These are phyloP conservation scores for Bagarius yarrelli DNA, from an alignment of 2,113 vertebrate species.

Conservation along the genomic window DNA sequence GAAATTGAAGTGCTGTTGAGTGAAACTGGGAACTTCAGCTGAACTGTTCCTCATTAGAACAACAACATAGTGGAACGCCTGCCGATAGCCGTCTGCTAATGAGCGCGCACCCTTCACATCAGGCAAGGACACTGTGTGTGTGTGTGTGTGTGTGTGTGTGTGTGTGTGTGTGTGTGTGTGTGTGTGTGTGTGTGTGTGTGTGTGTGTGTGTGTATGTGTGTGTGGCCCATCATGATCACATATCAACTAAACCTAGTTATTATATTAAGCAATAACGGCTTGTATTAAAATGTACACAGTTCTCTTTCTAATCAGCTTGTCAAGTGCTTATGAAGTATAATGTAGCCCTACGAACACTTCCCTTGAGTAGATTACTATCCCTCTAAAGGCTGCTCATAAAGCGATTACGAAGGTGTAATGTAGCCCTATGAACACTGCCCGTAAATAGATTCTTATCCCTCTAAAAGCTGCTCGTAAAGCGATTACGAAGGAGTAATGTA, in stretches of 20 bases:
- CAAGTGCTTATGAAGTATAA: no score
- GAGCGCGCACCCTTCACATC: constrained; percentile 3
- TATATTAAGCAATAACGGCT: background rate
- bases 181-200: constrained; percentile 1
- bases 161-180: constrained; percentile 3
- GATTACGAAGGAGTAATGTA: background rate
- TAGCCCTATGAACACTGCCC: no score
- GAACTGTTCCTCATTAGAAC: constrained; percentile 9
- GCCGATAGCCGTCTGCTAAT: background rate
- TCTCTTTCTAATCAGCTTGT: no score
- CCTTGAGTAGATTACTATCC: no score
- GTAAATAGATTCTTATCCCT: no score
- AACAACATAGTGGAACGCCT: background rate
- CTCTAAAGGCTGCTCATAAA: no score
- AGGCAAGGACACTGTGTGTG: background rate
- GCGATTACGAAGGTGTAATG: no score
- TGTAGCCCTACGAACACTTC: no score
- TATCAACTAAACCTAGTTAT: background rate
- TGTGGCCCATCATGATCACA: background rate
- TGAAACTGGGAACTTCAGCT: background rate
- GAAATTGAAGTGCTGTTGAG: constrained; percentile 9
- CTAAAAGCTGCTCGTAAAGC: no score
- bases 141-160: background rate
- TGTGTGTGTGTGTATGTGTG: background rate
- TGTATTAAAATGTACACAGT: background rate